Conservation (phyloP, 2,113 vertebrate genomes). For the Acrocephalus arundinaceus region DNA sequence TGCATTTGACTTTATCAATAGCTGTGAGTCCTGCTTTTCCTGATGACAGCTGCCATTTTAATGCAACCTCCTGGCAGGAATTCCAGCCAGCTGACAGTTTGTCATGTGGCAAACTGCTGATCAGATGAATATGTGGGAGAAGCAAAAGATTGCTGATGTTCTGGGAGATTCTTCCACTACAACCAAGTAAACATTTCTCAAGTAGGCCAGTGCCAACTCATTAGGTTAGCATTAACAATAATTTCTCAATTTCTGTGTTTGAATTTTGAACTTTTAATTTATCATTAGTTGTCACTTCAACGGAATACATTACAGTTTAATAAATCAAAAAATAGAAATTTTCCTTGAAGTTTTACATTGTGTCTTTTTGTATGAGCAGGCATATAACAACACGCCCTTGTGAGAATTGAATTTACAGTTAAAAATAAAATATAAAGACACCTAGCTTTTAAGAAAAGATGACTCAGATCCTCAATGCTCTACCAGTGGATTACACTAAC, state of each 20-base stretch:
- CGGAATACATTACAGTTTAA: background rate
- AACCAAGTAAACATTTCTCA: background rate
- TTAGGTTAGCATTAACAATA: background rate
- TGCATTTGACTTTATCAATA: background rate
- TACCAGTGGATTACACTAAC: background rate
- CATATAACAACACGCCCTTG: background rate
- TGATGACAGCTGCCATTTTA: background rate
- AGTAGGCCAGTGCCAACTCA: background rate
- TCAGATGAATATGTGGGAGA: slow-evolving; percentile 12
- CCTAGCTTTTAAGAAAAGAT: background rate
- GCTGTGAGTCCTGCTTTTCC: background rate
- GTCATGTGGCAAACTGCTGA: slow-evolving; percentile 30
- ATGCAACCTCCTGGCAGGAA: slow-evolving; percentile 5
- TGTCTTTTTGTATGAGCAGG: background rate
- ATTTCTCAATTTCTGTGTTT: background rate
- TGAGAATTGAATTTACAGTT: background rate
- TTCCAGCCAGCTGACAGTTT: slow-evolving; percentile 14
- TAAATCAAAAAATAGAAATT: background rate
- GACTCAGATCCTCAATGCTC: background rate
- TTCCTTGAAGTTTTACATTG: background rate
- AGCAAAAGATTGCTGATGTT: background rate
- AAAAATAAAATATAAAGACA: background rate
- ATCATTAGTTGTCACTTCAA: background rate
- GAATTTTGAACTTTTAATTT: background rate
- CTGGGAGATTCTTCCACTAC: background rate